phyloP scores from a whole-genome alignment of 1,140 invertebrate genomes.

The Rhagoletis pomonella region DNA sequence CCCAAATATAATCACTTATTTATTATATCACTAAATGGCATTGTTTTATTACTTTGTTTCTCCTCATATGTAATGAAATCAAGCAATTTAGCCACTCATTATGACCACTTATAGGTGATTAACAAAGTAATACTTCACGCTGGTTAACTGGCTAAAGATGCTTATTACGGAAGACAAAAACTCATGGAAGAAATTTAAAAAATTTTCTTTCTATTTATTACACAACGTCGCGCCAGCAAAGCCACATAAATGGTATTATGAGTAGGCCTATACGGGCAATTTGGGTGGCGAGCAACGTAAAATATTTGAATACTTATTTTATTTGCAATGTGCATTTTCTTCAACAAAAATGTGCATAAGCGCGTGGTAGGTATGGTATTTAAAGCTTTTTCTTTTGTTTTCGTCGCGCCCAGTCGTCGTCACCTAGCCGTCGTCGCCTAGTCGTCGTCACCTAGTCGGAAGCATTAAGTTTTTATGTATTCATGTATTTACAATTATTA shows the following conservation, averaged over 20 bases:
- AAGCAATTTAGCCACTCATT: not conserved
- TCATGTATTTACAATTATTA: too few relatives aligned
- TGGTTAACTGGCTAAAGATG: not conserved
- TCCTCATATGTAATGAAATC: not conserved
- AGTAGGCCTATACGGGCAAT: not conserved
- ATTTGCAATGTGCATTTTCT: not conserved
- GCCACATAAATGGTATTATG: not conserved
- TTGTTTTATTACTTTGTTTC: not conserved
- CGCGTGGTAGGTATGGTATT: not conserved
- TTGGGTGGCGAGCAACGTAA: not conserved
- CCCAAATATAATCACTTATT: too few relatives aligned
- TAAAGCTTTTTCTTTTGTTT: too few relatives aligned
- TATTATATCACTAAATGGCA: too few relatives aligned
- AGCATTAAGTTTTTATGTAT: too few relatives aligned
- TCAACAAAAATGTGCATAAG: not conserved
- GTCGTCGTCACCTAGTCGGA: too few relatives aligned
- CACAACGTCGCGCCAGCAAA: not conserved
- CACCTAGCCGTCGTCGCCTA: too few relatives aligned
- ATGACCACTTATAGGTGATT: not conserved
- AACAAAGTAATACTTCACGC: not conserved
- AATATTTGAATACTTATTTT: conserved; percentile 37
- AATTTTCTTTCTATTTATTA: not conserved
- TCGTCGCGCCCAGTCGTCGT: not conserved
- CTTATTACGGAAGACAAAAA: not conserved
- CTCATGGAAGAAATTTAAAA: not conserved